Evolutionary conservation across 1,140 invertebrate species (phyloP), one percentile per base, ranked within the genome.

Genomic region (Papilio dardanus): DNA sequence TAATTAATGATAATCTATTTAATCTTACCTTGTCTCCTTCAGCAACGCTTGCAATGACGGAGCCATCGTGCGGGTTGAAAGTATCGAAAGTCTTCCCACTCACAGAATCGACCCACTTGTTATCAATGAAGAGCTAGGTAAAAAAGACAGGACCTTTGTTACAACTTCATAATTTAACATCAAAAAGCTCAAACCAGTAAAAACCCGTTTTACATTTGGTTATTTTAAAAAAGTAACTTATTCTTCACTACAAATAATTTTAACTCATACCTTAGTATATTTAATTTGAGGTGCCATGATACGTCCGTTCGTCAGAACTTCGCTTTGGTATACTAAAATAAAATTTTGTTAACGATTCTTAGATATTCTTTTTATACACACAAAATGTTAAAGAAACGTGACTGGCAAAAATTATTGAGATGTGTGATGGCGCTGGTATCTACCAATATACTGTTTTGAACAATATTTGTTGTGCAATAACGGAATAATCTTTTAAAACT

Each of bases 91-190:
- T 96, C 84, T 96, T 96, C 16, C 94, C 94, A 74, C 94, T 96
- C 1, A 94, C 92, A 1, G 97, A 94, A 86, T 98, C 95, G 28
- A 97, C 96, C 93, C 97, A 99, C 88, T 98, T 95, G 92, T 98
- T 98, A 92, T 98, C 97, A 82, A 99, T 98, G 86, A 98, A 99
- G 2, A 98, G 91, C 97, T 98, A 84, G 4, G 10, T 12, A 62
- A 74, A 77, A n/a, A 46, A 42, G 19, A 42, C 30, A 19, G 54
- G 14, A 62, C 12, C 10, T 62, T 54, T n/a, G n/a, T n/a, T n/a
- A n/a, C n/a, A n/a, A n/a, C n/a, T n/a, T n/a, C n/a, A n/a, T n/a
- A n/a, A n/a, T n/a, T n/a, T n/a, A n/a, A n/a, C n/a, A n/a, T n/a
- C n/a, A n/a, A n/a, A n/a, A n/a, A n/a, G n/a, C n/a, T n/a, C n/a